These are phyloP conservation scores for Masticophis lateralis DNA, from an alignment of 2,797 vertebrate genomes.

Conservation along the genomic window DNA sequence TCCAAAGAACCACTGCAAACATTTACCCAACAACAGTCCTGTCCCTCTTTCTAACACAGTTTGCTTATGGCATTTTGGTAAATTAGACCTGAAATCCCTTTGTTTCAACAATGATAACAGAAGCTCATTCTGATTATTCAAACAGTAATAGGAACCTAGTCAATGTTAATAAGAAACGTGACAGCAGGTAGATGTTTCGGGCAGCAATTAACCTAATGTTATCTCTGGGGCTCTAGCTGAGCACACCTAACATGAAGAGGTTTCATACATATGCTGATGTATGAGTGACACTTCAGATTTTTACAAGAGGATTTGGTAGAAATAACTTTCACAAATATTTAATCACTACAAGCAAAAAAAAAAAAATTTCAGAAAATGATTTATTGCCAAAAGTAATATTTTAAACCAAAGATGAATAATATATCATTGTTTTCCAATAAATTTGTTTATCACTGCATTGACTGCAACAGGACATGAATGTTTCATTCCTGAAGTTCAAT, in stretches of 20 bases:
- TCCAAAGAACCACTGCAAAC: conserved; percentile 19
- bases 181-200: conserved; percentile 55
- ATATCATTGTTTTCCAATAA: conserved; percentile 27
- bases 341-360: conserved; percentile 24
- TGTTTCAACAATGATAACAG: conserved; percentile 48
- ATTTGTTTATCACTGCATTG: conserved; percentile 27
- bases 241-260: conserved; percentile 51
- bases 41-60: conserved; percentile 19
- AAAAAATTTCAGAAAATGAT: neutral
- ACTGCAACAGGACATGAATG: conserved; percentile 17
- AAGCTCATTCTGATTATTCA: conserved; percentile 35
- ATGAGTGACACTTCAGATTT: conserved; percentile 50
- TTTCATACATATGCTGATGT: conserved; percentile 41
- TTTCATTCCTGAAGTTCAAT: conserved; percentile 11
- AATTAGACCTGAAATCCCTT: conserved; percentile 60
- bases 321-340: conserved; percentile 56
- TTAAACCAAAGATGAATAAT: conserved; percentile 48
- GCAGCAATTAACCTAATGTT: conserved; percentile 58
- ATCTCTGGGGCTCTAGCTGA: conserved; percentile 47
- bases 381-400: neutral
- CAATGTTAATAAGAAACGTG: conserved; percentile 60
- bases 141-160: conserved; percentile 42
- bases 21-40: conserved; percentile 6
- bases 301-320: conserved; percentile 47
- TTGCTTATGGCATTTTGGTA: conserved; percentile 49